phyloP scores from a whole-genome alignment of 2,888 invertebrate genomes.

The Spisula subtruncata region DNA sequence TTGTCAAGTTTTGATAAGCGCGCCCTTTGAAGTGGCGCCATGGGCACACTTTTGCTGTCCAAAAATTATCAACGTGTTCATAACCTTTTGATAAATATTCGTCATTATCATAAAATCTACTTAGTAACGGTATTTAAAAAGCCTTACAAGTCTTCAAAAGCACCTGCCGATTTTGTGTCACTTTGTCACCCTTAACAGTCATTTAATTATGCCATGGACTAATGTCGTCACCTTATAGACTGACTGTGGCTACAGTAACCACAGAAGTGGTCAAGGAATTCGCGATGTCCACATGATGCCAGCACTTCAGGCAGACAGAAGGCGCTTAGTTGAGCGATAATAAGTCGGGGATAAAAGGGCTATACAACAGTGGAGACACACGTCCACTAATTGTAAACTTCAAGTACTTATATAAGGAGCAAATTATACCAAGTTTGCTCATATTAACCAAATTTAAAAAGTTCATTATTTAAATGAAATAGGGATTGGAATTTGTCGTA shows the following conservation, averaged over 20 bases:
- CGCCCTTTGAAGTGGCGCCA: conserved; percentile 56
- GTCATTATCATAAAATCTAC: conserved; percentile 56
- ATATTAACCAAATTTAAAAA: no score
- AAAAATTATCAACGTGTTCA: conserved; percentile 66
- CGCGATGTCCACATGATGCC: background rate
- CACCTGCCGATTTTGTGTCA: conserved; percentile 64
- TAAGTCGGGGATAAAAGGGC: background rate
- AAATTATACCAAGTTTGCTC: no score
- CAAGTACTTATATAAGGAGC: background rate
- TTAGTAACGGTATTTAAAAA: conserved; percentile 62
- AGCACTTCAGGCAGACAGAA: background rate
- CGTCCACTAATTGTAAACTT: background rate
- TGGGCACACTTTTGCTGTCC: conserved; percentile 59
- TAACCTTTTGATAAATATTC: conserved; percentile 67
- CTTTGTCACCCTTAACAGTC: conserved; percentile 40
- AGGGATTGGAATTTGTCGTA: no score
- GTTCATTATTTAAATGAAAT: no score
- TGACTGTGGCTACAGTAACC: conserved; percentile 23
- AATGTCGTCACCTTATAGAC: conserved; percentile 40
- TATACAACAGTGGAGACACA: background rate
- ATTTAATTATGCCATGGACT: conserved; percentile 20
- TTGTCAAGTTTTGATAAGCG: conserved; percentile 55
- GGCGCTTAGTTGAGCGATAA: background rate
- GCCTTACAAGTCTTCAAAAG: conserved; percentile 41
- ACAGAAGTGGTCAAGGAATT: background rate